A percentile compares a stretch with the other conserved stretches of the same genome.
Conservation (phyloP, 2,888 invertebrate species). For the Marronus borbonicus region DNA sequence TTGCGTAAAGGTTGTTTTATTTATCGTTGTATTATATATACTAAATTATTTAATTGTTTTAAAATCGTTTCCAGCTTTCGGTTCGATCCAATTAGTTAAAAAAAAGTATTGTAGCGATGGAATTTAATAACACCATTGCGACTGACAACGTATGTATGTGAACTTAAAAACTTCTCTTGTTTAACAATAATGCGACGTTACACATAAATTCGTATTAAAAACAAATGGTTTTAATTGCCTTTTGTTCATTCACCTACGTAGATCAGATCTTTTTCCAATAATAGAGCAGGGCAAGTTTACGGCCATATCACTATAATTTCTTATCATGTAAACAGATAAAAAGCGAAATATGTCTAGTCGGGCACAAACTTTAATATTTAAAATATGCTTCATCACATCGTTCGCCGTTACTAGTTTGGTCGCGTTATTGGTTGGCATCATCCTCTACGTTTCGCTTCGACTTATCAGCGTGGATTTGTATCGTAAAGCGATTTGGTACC, state of each 20-base stretch:
- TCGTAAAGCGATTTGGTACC: conserved; percentile 86
- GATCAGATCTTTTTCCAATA: background rate
- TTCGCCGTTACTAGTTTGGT: conserved; percentile 3
- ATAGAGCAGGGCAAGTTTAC: too few species aligned
- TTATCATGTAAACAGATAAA: background rate
- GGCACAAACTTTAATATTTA: background rate
- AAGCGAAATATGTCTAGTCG: background rate
- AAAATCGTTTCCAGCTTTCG: too few species aligned
- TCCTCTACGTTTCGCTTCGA: conserved; percentile 47
- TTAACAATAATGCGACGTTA: too few species aligned
- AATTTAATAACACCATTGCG: too few species aligned
- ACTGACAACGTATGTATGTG: too few species aligned
- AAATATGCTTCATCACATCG: conserved; percentile 16
- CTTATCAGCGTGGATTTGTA: conserved; percentile 71
- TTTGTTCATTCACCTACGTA: conserved; percentile 3
- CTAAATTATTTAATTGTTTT: too few species aligned
- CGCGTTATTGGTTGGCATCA: background rate
- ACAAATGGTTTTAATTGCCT: background rate
- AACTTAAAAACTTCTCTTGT: too few species aligned
- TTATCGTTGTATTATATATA: too few species aligned
- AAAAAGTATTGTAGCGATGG: too few species aligned
- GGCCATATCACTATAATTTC: too few species aligned
- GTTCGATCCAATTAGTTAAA: too few species aligned
- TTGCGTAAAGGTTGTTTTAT: too few species aligned
- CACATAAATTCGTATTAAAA: background rate